Evolutionary conservation across 2,113 vertebrate genomes (phyloP), one percentile per base, ranked within the genome.

Genomic region (Epinephelus lanceolatus): DNA sequence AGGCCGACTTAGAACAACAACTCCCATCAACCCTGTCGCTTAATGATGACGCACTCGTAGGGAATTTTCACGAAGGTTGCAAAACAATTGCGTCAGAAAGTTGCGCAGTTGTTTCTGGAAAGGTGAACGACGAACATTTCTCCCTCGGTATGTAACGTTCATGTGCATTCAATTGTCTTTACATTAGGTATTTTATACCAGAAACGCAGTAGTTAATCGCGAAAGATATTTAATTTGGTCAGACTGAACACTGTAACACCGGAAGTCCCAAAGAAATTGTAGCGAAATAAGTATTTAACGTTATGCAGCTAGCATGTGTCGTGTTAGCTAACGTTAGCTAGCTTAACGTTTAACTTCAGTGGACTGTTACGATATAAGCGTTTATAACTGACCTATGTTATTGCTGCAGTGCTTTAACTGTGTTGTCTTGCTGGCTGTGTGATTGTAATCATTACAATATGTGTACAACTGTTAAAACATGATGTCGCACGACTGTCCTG

Each of bases 1-100:
- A 0, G 4, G 0, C 15, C 3, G 18, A 40, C 1, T 25, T 9
- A 19, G 42, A 85, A 90, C 89, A 84, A 88, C 92, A 91, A 55
- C 17, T 73, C 86, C 91, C 85, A 62, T 1, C 2, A n/a, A 11
- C 5, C 15, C 9, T 9, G 92, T 90, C 89, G 72, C 91, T 3
- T 23, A 1, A 0, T 62, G 83, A 89, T 94, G 91, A 94, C 86
- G 94, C 2, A 21, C 0, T 1, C 0, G n/a, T 0, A 1, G 7
- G 47, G 92, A 92, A 88, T 14, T 47, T 93, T 95, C 93, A 65
- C 37, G 93, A 94, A 92, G 72, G 78, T 90, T 92, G 62, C 71
- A 85, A 61, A 84, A 79, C 67, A 53, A 2, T 91, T 94, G 81
- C 90, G 86, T 96, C 93, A 93, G 74, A 76, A 81, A 81, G 1